These are phyloP conservation scores for Spea multiplicata DNA, from an alignment of 2,113 vertebrate species.

Conservation along the genomic window DNA sequence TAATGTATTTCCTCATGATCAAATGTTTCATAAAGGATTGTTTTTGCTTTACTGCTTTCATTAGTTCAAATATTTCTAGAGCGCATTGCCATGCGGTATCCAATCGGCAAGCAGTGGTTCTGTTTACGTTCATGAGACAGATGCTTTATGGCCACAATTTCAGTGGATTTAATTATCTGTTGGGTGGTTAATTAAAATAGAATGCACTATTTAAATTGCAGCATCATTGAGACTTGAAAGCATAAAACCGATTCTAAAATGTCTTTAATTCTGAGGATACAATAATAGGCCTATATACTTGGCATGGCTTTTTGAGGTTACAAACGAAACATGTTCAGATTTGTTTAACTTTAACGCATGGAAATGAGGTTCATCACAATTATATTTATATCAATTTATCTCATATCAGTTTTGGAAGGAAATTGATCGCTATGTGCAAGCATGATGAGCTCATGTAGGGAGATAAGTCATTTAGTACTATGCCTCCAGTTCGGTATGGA, in stretches of 20 bases:
- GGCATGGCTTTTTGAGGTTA: not conserved
- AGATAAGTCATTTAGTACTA: not conserved
- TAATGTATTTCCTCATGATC: not conserved
- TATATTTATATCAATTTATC: constrained; percentile 8
- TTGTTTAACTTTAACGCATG: not conserved
- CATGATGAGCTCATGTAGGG: constrained; percentile 33
- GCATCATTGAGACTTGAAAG: constrained; percentile 14
- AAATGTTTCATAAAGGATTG: constrained; percentile 2
- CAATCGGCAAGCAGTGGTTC: constrained; percentile 1
- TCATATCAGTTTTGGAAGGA: not conserved
- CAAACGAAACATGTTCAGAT: not conserved
- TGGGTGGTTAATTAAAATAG: constrained; percentile 26
- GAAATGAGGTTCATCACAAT: not conserved
- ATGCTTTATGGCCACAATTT: constrained; percentile 34
- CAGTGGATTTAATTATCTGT: constrained; percentile 34
- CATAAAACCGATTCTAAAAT: not conserved
- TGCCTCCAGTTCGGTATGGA: constrained; percentile 1
- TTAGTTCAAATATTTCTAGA: constrained; percentile 15
- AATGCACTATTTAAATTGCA: constrained; percentile 20
- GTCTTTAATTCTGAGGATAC: not conserved
- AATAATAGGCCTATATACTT: not conserved
- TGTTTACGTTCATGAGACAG: constrained; percentile 24
- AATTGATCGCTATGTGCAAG: constrained; percentile 10
- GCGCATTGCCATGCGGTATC: not conserved
- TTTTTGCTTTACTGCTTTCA: not conserved